phyloP scores from a whole-genome alignment of 2,797 vertebrate species.

The Helostoma temminkii region DNA sequence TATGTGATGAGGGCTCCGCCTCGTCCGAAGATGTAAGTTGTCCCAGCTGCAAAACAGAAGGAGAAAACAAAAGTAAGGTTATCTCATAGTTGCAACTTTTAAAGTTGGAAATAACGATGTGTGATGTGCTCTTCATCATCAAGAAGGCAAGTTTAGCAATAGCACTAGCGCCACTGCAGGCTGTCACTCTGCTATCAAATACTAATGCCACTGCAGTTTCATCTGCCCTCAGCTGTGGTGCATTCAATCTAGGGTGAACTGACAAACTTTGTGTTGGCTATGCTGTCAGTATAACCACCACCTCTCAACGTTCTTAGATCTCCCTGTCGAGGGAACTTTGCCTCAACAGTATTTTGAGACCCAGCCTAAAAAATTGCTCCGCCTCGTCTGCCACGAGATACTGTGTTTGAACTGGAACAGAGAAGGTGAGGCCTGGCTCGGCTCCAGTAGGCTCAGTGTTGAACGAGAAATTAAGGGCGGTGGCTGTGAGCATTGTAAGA shows the following conservation, averaged over 20 bases:
- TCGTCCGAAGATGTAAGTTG: constrained; percentile 95
- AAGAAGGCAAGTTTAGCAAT: constrained; percentile 7
- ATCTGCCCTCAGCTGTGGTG: constrained; percentile 21
- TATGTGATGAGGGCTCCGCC: constrained; percentile 96
- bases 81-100: not conserved
- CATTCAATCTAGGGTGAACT: constrained; percentile 52
- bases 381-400: constrained; percentile 20
- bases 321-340: constrained; percentile 57
- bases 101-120: not conserved
- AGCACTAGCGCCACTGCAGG: not conserved
- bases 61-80: not conserved
- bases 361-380: not conserved
- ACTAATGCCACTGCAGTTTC: constrained; percentile 36
- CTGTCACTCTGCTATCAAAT: constrained; percentile 50
- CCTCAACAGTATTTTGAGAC: constrained; percentile 44
- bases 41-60: constrained; percentile 86
- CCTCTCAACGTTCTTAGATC: constrained; percentile 50
- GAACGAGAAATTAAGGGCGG: constrained; percentile 58
- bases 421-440: constrained; percentile 45
- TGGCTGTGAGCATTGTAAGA: constrained; percentile 64
- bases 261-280: constrained; percentile 54
- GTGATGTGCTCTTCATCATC: not conserved
- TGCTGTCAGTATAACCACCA: constrained; percentile 47
- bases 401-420: constrained; percentile 48
- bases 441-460: constrained; percentile 41